Evolutionary conservation across 2,797 vertebrate genomes (phyloP), one percentile per base, ranked within the genome.

Genomic region (Melanotaenia parkinsoni): DNA sequence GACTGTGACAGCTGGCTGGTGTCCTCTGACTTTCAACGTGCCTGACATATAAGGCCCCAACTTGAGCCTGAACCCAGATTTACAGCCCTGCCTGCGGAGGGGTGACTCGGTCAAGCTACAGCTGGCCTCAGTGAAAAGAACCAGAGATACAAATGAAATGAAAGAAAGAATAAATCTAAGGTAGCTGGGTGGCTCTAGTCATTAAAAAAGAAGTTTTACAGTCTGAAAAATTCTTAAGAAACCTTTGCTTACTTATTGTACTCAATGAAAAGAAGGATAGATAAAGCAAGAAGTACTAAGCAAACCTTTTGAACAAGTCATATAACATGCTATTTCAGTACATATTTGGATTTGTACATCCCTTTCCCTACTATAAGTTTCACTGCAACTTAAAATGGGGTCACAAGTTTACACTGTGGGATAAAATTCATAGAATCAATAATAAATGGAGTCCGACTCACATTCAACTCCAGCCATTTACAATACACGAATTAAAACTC

Each of bases 1-100:
- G 78, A 77, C 70, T 50, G 74, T 78, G 87, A 89, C 89, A 91
- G 87, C 89, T 90, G 89, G 53, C 73, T 70, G 81, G 79, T 43
- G 70, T 81, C 67, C 77, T 63, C 61, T 0, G 60, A 79, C 79
- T 84, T 76, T 81, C 69, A 84, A 77, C 81, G 58, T 80, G 75
- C 77, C 56, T 75, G 87, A 90, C 87, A 87, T 58, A 45, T 67
- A 80, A 81, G 86, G 90, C 87, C 83, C 50, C 22, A 33, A n/a
- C 63, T 79, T 65, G 73, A 80, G 84, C 84, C 79, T 78, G 76
- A 32, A 50, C 82, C 75, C 85, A 76, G 84, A 90, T 91, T 92
- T 87, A 88, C 7, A 63, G 77, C 60, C 60, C 50, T 16, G 73
- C 58, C 74, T 71, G 71, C 56, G 58, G 75, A 85, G 70, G 5